These are phyloP conservation scores for Gallinago solitaria DNA, from an alignment of 2,797 vertebrate species.

Conservation along the genomic window DNA sequence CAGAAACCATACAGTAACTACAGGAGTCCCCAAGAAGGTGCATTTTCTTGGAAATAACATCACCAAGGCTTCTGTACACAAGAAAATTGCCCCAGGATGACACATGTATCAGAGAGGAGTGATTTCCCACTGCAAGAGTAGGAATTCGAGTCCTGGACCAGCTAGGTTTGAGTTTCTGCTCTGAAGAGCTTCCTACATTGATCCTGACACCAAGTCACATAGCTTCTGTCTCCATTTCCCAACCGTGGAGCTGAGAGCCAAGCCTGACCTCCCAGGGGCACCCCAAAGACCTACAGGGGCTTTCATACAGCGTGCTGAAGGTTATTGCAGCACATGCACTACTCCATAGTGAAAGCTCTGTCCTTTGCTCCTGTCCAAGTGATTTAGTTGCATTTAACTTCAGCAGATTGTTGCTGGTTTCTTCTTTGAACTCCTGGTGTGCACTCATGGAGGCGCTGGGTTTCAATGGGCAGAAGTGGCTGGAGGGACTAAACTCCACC, in stretches of 20 bases:
- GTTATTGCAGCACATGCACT: neutral
- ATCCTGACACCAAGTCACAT: neutral
- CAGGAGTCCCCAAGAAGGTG: neutral
- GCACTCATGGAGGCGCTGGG: neutral
- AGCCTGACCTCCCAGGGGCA: neutral
- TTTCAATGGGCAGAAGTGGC: neutral
- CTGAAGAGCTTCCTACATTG: neutral
- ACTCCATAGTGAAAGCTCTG: neutral
- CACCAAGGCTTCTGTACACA: neutral
- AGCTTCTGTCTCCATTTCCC: neutral
- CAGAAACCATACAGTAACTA: neutral
- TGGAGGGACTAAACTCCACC: neutral
- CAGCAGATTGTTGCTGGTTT: neutral
- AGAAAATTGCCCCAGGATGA: neutral
- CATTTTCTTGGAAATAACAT: neutral
- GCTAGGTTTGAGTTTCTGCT: neutral
- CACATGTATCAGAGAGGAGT: neutral
- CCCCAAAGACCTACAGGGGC: neutral
- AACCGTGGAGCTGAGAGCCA: neutral
- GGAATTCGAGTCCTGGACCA: neutral
- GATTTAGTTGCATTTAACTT: neutral
- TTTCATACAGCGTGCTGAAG: neutral
- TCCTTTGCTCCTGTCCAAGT: neutral
- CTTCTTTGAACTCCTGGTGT: neutral
- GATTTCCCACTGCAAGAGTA: neutral